These are phyloP conservation scores for Parnassius apollo DNA, from an alignment of 2,888 invertebrate species.

Conservation along the genomic window DNA sequence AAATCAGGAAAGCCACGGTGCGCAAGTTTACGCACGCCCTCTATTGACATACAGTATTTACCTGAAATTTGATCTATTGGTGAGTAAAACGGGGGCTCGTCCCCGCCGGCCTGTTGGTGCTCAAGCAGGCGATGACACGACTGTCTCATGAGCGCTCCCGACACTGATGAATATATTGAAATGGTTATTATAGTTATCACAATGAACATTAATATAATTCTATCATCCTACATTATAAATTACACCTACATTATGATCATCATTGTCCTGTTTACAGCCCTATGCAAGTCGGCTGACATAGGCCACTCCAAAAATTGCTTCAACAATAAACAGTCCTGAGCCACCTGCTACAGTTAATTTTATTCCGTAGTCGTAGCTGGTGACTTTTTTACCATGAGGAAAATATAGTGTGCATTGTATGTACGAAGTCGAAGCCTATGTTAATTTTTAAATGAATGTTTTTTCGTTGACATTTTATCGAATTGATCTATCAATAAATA, in stretches of 20 bases:
- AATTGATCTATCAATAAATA: too few relatives aligned
- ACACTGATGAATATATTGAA: slow-evolving; percentile 46
- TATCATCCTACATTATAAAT: not conserved
- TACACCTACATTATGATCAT: not conserved
- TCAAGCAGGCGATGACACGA: slow-evolving; percentile 80
- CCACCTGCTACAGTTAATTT: too few relatives aligned
- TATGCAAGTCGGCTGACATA: too few relatives aligned
- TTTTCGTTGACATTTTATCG: too few relatives aligned
- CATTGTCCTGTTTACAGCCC: not conserved
- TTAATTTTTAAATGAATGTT: too few relatives aligned
- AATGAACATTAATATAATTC: not conserved
- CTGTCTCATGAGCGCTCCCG: slow-evolving; percentile 81
- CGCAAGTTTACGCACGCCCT: slow-evolving; percentile 10
- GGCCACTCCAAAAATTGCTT: too few relatives aligned
- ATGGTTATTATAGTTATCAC: not conserved
- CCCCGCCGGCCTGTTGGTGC: slow-evolving; percentile 76
- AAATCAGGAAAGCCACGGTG: not conserved
- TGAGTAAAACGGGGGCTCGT: slow-evolving; percentile 75
- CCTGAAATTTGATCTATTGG: slow-evolving; percentile 80
- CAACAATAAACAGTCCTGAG: too few relatives aligned
- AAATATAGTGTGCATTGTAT: too few relatives aligned
- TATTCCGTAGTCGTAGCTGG: too few relatives aligned
- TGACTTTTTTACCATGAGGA: too few relatives aligned
- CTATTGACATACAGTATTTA: slow-evolving; percentile 39
- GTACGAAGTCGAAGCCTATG: too few relatives aligned